phyloP scores from a whole-genome alignment of 2,113 vertebrate genomes.

The Bos indicus region DNA sequence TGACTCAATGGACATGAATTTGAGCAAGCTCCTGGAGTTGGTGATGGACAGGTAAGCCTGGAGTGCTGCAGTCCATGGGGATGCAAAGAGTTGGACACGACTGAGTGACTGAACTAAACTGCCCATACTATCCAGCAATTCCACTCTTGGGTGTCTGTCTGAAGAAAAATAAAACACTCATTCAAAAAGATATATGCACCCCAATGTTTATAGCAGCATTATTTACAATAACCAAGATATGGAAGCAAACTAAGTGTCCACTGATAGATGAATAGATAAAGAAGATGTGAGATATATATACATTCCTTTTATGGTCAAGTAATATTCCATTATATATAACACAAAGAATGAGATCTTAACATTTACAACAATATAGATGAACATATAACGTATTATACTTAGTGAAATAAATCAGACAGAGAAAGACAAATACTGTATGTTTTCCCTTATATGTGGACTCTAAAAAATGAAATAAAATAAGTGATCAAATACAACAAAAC shows the following conservation, averaged over 20 bases:
- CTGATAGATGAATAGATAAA: background rate
- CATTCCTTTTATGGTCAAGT: background rate
- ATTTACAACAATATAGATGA: background rate
- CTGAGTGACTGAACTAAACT: background rate
- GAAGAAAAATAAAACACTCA: background rate
- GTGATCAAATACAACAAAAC: background rate
- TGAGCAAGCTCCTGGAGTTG: too few relatives aligned
- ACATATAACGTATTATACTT: background rate
- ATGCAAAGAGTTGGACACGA: background rate
- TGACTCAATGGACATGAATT: too few relatives aligned
- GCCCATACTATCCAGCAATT: background rate
- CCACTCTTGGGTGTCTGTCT: background rate
- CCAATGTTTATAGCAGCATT: too few relatives aligned
- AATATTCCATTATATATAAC: background rate
- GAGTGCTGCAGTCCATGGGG: background rate
- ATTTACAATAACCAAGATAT: background rate
- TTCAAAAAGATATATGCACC: background rate
- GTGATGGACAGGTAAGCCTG: too few relatives aligned
- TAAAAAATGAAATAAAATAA: background rate
- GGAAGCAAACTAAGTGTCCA: background rate
- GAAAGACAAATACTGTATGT: background rate
- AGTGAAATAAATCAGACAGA: background rate
- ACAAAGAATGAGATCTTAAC: background rate
- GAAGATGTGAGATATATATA: background rate
- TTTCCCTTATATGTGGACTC: background rate